Conservation (phyloP, 2,113 vertebrate genomes). For the human region DNA sequence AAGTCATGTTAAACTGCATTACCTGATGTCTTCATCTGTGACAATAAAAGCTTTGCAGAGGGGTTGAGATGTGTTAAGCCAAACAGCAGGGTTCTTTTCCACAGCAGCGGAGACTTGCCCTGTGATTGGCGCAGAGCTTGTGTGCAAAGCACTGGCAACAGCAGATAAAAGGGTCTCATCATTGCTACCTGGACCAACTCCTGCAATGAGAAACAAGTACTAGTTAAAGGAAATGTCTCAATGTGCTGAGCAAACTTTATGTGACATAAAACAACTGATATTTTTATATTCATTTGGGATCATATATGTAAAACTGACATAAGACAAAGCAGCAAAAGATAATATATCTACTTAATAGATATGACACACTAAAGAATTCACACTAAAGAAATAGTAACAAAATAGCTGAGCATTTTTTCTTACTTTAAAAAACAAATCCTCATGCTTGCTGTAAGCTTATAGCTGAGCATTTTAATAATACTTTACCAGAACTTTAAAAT, state of each 20-base stretch:
- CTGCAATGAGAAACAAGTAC: constrained; percentile 71
- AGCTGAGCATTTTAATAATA: background rate
- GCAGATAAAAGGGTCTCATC: constrained; percentile 92
- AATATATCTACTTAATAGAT: background rate
- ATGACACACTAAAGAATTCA: background rate
- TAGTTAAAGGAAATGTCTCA: background rate
- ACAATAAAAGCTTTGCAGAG: constrained; percentile 94
- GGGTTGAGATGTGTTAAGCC: constrained; percentile 93
- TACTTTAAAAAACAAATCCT: too few relatives aligned
- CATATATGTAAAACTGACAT: background rate
- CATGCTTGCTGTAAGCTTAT: too few relatives aligned
- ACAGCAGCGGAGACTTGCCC: constrained; percentile 92
- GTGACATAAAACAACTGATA: background rate
- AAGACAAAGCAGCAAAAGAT: background rate
- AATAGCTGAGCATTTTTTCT: background rate
- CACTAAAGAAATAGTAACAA: background rate
- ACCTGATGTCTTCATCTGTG: constrained; percentile 96
- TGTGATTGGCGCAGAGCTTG: constrained; percentile 91
- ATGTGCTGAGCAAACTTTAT: background rate
- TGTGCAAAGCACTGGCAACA: constrained; percentile 95
- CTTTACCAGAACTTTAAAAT: constrained; percentile 33
- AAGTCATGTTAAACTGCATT: background rate
- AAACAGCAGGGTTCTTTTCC: constrained; percentile 94
- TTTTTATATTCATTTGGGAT: background rate
- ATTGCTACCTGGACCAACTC: constrained; percentile 90